Conservation (phyloP, 30 jellyfish, hydroid and myxozoan genomes). For the Nemopilema nomurai region DNA sequence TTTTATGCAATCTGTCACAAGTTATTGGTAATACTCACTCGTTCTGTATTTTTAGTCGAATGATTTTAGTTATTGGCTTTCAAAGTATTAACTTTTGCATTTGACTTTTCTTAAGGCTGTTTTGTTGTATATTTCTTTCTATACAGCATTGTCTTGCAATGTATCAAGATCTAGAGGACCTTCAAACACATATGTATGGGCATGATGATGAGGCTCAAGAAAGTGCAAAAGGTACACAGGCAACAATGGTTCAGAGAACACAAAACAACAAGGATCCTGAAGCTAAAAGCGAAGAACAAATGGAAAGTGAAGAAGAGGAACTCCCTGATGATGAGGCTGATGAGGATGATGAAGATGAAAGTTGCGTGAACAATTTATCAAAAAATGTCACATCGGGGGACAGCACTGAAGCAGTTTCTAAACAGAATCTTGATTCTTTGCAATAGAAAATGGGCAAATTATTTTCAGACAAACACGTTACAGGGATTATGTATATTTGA, state of each 20-base stretch:
- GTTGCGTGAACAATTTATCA: background rate
- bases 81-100: no score
- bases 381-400: background rate
- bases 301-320: constrained; percentile 51
- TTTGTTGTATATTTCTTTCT: background rate
- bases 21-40: no score
- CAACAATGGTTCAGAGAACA: constrained; percentile 41
- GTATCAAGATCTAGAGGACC: constrained; percentile 63
- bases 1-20: no score
- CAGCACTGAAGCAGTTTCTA: constrained; percentile 1
- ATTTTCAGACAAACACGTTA: background rate
- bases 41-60: no score
- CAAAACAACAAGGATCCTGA: constrained; percentile 5
- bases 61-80: no score
- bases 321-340: constrained; percentile 37
- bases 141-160: constrained; percentile 71
- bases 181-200: constrained; percentile 64
- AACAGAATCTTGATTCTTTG: background rate
- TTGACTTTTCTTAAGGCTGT: no score
- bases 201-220: constrained; percentile 51
- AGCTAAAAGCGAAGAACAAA: constrained; percentile 18
- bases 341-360: constrained; percentile 5
- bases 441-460: background rate
- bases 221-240: constrained; percentile 4
- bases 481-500: background rate